A percentile compares a stretch with the other conserved stretches of the same genome.
Conservation (phyloP, 2,888 invertebrate genomes). For the Drosophila suboccidentalis region DNA sequence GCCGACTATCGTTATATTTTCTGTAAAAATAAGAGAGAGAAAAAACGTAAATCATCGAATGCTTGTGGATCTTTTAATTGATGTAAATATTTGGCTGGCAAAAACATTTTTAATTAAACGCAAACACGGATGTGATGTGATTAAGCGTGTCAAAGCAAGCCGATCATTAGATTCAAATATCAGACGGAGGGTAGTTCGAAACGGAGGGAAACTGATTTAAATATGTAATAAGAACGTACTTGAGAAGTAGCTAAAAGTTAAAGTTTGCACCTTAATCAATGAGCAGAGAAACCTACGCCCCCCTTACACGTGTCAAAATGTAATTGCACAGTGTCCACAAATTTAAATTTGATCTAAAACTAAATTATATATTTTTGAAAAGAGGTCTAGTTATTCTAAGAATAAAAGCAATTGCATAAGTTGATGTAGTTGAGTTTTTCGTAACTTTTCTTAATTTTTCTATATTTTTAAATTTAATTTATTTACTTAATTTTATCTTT, state of each 20-base stretch:
- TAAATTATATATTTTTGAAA: no score
- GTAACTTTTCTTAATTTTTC: no score
- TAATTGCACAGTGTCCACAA: neutral
- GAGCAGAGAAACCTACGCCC: neutral
- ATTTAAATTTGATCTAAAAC: neutral
- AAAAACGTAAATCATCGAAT: conserved; percentile 14
- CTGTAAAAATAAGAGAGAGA: conserved; percentile 66
- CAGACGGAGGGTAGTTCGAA: neutral
- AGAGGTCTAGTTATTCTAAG: no score
- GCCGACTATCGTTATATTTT: conserved; percentile 86
- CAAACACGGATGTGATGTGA: conserved; percentile 54
- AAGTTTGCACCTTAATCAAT: conserved; percentile 7
- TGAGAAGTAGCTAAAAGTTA: conserved; percentile 8
- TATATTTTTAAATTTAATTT: no score
- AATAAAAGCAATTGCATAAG: no score
- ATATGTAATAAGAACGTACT: conserved; percentile 29
- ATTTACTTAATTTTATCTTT: no score
- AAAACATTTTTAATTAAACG: conserved; percentile 74
- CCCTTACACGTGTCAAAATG: conserved; percentile 25
- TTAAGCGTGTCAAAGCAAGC: conserved; percentile 48
- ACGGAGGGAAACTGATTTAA: conserved; percentile 1
- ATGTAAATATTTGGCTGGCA: conserved; percentile 69
- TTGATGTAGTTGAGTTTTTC: no score
- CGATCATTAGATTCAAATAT: conserved; percentile 3
- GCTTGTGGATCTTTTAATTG: conserved; percentile 49